Conservation (phyloP, 2,888 invertebrate genomes). For the Eueremaeus valkanovi region DNA sequence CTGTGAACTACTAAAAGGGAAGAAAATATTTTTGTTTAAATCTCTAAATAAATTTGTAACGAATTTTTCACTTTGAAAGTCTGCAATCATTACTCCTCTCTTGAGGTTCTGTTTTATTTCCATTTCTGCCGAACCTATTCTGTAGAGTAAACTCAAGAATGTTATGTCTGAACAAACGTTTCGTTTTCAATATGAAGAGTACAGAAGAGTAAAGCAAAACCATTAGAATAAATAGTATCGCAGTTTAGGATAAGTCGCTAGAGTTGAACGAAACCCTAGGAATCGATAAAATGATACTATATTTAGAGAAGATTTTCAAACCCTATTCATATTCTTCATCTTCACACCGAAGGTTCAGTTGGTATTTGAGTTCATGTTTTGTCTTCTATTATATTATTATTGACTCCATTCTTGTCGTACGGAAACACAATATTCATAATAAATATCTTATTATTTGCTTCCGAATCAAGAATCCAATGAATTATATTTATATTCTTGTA, state of each 20-base stretch:
- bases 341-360: not conserved
- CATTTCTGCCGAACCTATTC: not conserved
- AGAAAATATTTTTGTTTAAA: not conserved
- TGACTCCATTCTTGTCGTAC: not conserved
- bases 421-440: not conserved
- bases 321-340: constrained; percentile 2
- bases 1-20: not conserved
- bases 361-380: not conserved
- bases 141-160: not conserved
- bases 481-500: too few relatives aligned
- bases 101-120: not conserved
- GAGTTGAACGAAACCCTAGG: not conserved
- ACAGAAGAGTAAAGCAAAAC: not conserved
- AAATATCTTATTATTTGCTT: not conserved
- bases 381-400: not conserved
- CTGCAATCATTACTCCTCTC: not conserved
- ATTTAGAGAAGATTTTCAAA: constrained; percentile 4
- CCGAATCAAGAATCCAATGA: not conserved
- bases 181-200: constrained; percentile 5
- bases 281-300: constrained; percentile 12
- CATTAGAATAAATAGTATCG: not conserved
- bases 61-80: not conserved
- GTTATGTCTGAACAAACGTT: not conserved
- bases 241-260: not conserved
- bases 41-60: not conserved